Evolutionary conservation across 2,113 vertebrate species (phyloP).

Genomic region (Gymnarchus niloticus): DNA sequence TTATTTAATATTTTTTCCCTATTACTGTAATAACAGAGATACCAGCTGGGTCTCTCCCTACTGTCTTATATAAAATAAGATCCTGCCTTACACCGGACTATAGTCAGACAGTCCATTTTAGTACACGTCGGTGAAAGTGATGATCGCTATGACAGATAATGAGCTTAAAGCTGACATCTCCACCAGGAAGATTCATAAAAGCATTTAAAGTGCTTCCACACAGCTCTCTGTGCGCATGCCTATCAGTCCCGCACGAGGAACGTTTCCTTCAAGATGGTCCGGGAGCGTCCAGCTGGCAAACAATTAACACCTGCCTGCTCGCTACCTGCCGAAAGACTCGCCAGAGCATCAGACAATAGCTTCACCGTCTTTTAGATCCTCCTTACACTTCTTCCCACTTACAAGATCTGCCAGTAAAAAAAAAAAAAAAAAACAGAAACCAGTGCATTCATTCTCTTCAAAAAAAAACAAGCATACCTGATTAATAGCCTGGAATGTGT

Average conservation of each 20-base stretch:
- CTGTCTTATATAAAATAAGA: constrained; percentile 1
- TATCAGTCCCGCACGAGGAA: not conserved
- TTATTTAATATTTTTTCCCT: not conserved
- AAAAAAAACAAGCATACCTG: not conserved
- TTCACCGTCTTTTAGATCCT: not conserved
- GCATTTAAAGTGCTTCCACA: not conserved
- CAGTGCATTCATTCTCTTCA: not conserved
- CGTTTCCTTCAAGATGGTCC: not conserved
- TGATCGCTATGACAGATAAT: not conserved
- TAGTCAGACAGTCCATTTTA: not conserved
- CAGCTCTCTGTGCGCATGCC: not conserved
- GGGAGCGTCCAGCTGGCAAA: not conserved
- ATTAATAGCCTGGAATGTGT: not conserved
- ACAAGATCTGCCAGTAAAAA: not conserved
- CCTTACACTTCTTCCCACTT: not conserved
- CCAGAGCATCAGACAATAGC: not conserved
- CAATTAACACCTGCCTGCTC: not conserved
- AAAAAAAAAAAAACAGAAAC: not conserved
- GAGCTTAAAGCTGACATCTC: not conserved
- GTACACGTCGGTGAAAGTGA: not conserved
- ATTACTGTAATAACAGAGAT: not conserved
- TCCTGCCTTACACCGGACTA: not conserved
- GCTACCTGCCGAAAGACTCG: not conserved
- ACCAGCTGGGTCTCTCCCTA: not conserved
- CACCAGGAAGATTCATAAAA: not conserved